Evolutionary conservation across 2,113 vertebrate species (phyloP).

Genomic region (Ceuthmochares aereus): DNA sequence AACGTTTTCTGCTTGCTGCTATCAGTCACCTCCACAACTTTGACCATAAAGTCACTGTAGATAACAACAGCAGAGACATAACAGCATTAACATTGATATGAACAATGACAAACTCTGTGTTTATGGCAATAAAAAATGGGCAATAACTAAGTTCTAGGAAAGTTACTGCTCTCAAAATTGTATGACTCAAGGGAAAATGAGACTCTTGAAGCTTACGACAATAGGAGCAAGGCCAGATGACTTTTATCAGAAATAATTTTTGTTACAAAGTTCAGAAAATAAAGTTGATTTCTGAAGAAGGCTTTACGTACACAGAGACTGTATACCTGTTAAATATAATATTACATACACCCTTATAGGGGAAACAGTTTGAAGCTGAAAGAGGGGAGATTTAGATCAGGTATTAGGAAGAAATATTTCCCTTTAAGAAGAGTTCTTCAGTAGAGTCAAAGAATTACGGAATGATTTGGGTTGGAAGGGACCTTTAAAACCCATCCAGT

Average conservation of each 20-base stretch:
- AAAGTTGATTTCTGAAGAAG: background rate
- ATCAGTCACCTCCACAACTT: slow-evolving; percentile 92
- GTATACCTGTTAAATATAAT: background rate
- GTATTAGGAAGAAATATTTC: too few species aligned
- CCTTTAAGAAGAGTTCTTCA: too few species aligned
- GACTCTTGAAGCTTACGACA: background rate
- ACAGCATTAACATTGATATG: background rate
- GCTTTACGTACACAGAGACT: background rate
- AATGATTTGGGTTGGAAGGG: too few species aligned
- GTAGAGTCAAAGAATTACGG: too few species aligned
- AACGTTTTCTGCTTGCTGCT: slow-evolving; percentile 94
- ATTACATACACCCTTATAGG: background rate
- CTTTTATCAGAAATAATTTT: background rate
- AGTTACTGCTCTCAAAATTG: background rate
- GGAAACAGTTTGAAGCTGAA: too few species aligned
- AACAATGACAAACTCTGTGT: background rate
- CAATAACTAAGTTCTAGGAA: background rate
- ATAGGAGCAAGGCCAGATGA: background rate
- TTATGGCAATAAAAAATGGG: background rate
- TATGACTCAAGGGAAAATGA: background rate
- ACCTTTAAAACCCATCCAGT: too few species aligned
- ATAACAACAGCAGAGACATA: background rate
- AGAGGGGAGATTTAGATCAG: too few species aligned
- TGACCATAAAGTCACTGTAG: slow-evolving; percentile 93
- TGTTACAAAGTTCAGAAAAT: background rate